A percentile compares a stretch with the other conserved stretches of the same genome.
Evolutionary conservation across 2,888 invertebrate species (phyloP).

Genomic region (Bembecia ichneumoniformis): DNA sequence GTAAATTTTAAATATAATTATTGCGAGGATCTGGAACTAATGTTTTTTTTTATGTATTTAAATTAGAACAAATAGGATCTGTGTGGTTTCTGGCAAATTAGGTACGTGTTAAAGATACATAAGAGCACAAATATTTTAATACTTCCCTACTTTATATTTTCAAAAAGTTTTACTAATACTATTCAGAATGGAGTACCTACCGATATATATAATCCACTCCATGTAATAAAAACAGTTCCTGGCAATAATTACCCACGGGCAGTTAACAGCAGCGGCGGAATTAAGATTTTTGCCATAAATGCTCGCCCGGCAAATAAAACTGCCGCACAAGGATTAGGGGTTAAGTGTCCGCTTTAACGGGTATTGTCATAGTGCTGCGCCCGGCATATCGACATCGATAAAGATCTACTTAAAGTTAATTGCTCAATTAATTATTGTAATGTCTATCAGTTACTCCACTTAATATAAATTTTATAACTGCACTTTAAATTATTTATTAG

Average conservation of each 20-base stretch:
- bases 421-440: not conserved
- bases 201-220: slow-evolving; percentile 20
- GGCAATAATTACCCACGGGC: slow-evolving; percentile 66
- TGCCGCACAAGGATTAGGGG: slow-evolving; percentile 66
- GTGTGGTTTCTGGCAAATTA: too few species aligned
- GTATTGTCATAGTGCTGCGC: slow-evolving; percentile 41
- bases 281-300: slow-evolving; percentile 72
- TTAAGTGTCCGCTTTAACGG: slow-evolving; percentile 70
- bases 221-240: slow-evolving; percentile 59
- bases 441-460: not conserved
- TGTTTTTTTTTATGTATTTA: too few species aligned
- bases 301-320: slow-evolving; percentile 54
- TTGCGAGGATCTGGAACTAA: too few species aligned
- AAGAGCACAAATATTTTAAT: too few species aligned
- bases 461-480: too few species aligned
- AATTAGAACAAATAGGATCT: too few species aligned
- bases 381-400: slow-evolving; percentile 5
- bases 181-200: slow-evolving; percentile 1
- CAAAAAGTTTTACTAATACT: too few species aligned
- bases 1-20: too few species aligned
- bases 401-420: not conserved
- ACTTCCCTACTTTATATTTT: too few species aligned
- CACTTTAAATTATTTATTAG: too few species aligned
- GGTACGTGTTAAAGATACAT: too few species aligned
- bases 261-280: slow-evolving; percentile 65